Evolutionary conservation across 2,888 invertebrate genomes (phyloP).

Genomic region (Lithophane leautieri): DNA sequence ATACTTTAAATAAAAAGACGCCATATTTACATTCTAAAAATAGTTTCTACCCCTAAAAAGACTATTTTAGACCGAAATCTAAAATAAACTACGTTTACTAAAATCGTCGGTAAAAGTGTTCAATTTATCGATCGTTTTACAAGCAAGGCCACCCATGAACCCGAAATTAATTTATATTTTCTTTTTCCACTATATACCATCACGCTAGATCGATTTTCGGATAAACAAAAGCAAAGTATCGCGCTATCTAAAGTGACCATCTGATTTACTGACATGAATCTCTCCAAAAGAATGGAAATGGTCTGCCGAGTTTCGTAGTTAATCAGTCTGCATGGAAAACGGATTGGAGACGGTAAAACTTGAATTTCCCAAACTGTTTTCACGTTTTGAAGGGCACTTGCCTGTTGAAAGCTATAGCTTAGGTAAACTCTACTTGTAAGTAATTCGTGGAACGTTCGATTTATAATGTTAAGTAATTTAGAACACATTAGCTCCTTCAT

Average conservation of each 20-base stretch:
- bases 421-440: background rate
- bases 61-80: conserved; percentile 14
- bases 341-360: background rate
- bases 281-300: background rate
- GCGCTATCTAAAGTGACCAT: background rate
- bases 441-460: background rate
- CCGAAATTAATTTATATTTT: conserved; percentile 29
- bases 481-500: background rate
- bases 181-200: conserved; percentile 16
- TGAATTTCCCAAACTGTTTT: background rate
- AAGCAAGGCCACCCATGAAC: background rate
- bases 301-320: background rate
- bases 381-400: background rate
- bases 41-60: conserved; percentile 31
- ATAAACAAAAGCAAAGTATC: conserved; percentile 31
- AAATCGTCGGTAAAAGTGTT: background rate
- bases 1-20: conserved; percentile 42
- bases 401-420: background rate
- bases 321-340: background rate
- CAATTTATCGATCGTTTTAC: conserved; percentile 8
- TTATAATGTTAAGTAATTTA: background rate
- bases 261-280: background rate
- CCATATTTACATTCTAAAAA: conserved; percentile 60
- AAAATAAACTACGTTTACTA: conserved; percentile 9
- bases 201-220: conserved; percentile 40